Conservation (phyloP, 1,140 invertebrate genomes). For the Pseudomyrmex concolor region DNA sequence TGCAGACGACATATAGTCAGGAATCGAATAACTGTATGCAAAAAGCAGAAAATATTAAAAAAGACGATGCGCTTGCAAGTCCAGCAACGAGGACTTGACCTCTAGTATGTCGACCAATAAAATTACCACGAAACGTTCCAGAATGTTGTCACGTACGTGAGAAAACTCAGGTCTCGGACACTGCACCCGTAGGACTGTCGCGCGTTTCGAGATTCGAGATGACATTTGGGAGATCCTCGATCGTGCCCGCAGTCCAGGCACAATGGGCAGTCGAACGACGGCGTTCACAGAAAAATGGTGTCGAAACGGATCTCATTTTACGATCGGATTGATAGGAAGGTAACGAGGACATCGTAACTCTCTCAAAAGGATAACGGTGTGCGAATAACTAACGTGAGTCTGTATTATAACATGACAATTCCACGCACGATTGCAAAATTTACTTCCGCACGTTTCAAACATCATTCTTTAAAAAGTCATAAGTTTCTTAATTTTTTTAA, state of each 20-base stretch:
- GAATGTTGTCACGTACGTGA: slow-evolving; percentile 64
- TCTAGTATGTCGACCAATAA: slow-evolving; percentile 25
- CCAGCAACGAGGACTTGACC: not conserved
- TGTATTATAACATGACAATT: not conserved
- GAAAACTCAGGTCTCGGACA: slow-evolving; percentile 48
- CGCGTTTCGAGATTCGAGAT: slow-evolving; percentile 50
- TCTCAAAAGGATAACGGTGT: slow-evolving; percentile 45
- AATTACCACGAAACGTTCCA: slow-evolving; percentile 60
- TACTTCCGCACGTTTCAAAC: not conserved
- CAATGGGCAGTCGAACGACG: slow-evolving; percentile 44
- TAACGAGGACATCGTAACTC: slow-evolving; percentile 54
- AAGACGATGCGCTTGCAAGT: slow-evolving; percentile 24
- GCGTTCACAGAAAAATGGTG: slow-evolving; percentile 42
- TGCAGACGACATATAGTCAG: not conserved
- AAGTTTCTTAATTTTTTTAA: too few relatives aligned
- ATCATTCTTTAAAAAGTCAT: too few relatives aligned
- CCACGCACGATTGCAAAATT: slow-evolving; percentile 21
- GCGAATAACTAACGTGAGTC: slow-evolving; percentile 1
- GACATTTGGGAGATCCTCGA: slow-evolving; percentile 50
- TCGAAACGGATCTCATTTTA: slow-evolving; percentile 57
- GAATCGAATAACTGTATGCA: slow-evolving; percentile 14
- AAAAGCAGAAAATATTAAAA: slow-evolving; percentile 53
- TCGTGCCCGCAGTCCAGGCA: slow-evolving; percentile 28
- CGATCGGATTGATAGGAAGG: slow-evolving; percentile 48
- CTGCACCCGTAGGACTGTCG: slow-evolving; percentile 32